Percentiles rank a stretch among this genome's conserved stretches.
These are phyloP conservation scores for Tinamus guttatus DNA, from an alignment of 2,113 vertebrate species.

Conservation along the genomic window DNA sequence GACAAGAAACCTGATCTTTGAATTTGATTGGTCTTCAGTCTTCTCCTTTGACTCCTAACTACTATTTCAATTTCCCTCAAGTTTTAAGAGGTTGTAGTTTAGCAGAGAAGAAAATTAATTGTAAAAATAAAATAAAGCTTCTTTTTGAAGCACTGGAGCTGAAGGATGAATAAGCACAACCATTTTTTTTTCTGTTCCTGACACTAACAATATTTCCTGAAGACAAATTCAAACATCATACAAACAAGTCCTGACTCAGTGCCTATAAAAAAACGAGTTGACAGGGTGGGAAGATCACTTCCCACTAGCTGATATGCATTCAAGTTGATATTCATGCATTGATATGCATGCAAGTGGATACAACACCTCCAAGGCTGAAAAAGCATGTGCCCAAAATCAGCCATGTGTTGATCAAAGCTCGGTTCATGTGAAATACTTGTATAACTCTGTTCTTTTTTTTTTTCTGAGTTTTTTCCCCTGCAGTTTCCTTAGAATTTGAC, in stretches of 20 bases:
- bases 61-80: neutral
- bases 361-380: neutral
- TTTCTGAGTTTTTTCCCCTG: rapidly evolving
- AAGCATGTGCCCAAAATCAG: neutral
- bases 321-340: no score
- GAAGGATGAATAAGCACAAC: neutral
- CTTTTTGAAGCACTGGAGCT: neutral
- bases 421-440: neutral
- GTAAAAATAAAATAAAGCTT: neutral
- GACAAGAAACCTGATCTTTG: neutral
- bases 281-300: constrained; percentile 22
- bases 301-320: constrained; percentile 5
- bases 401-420: neutral
- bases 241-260: neutral
- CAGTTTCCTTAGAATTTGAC: neutral
- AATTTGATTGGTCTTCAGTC: neutral
- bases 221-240: neutral
- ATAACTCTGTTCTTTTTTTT: neutral
- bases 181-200: neutral
- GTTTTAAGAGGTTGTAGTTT: neutral
- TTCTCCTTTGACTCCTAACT: neutral
- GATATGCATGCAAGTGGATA: no score
- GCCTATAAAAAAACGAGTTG: neutral
- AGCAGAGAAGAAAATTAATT: neutral
- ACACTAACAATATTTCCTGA: neutral